Evolutionary conservation across 2,113 vertebrate genomes (phyloP), one percentile per base, ranked within the genome.

Genomic region (Ptilorrhoa leucosticta): DNA sequence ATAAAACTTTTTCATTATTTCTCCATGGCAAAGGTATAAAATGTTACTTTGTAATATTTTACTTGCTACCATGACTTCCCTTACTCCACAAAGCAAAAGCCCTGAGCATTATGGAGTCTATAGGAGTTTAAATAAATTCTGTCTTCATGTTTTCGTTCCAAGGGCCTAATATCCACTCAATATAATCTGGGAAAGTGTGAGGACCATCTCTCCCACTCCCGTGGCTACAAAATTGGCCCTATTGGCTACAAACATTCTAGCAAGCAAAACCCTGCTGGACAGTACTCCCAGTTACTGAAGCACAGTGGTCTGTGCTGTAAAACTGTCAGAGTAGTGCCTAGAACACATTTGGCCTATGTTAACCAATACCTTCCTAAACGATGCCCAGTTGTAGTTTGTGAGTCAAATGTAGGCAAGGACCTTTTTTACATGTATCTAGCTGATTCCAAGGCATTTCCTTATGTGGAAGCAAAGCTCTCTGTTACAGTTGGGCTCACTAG

Each of bases 101-200:
- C 20, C 27, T 33, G 4, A 71, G 15, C 9, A 28, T 70, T 66
- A 73, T 3, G 7, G 9, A 42, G 13, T 56, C n/a, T 35, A 6
- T 10, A 45, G 23, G 10, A 70, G 9, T 71, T 77, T 4, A 57
- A 42, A 63, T 13, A 58, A 58, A 39, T 63, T 75, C 63, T 70
- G 4, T 35, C 30, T 54, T 22, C 3, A 2, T 58, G 5, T 56
- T 89, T 75, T 71, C 3, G 4, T 73, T 83, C 35, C 56, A 53
- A 47, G 13, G 11, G 7, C 61, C 20, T 63, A 54, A 54, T 7
- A 24, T 20, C 39, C 3, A 2, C 13, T 31, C 50, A 50, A 0
- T 63, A 60, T 68, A 47, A 76, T 24, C 42, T 47, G 11, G 5
- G 5, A 58, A 87, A 79, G 6, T 42, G n/a, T 10, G 37, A 87